Percentiles rank a stretch among this genome's conserved stretches.
These are phyloP conservation scores for Chrysolina oricalcia DNA, from an alignment of 2,888 invertebrate genomes.

Conservation along the genomic window DNA sequence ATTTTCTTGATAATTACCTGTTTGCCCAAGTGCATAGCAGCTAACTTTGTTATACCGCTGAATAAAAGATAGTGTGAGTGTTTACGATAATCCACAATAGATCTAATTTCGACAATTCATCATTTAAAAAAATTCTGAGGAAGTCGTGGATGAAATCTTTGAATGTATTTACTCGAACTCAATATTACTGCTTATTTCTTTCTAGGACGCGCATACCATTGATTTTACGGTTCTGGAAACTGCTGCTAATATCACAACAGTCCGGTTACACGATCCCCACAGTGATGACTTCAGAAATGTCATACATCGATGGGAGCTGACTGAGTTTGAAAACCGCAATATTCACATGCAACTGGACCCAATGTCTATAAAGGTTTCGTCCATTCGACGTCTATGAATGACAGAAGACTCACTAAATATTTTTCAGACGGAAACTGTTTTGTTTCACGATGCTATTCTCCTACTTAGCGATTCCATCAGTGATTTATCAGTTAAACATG, in stretches of 20 bases:
- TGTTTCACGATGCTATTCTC: conserved; percentile 81
- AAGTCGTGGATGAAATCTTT: too few relatives aligned
- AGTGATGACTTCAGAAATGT: conserved; percentile 71
- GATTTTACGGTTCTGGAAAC: conserved; percentile 76
- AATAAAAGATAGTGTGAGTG: too few relatives aligned
- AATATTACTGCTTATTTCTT: conserved; percentile 33
- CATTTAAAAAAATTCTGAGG: too few relatives aligned
- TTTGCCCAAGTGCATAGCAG: too few relatives aligned
- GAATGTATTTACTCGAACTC: background rate
- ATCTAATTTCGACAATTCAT: too few relatives aligned
- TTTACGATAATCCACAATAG: too few relatives aligned
- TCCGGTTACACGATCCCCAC: conserved; percentile 77
- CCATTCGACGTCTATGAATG: background rate
- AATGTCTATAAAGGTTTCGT: conserved; percentile 43
- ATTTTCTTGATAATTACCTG: too few relatives aligned
- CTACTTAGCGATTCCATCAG: conserved; percentile 76
- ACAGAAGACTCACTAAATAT: background rate
- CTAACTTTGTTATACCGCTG: too few relatives aligned
- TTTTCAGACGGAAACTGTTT: conserved; percentile 78
- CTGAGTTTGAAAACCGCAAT: conserved; percentile 50
- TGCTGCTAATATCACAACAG: conserved; percentile 81
- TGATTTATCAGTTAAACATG: conserved; percentile 56
- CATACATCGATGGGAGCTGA: conserved; percentile 53
- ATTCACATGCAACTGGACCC: conserved; percentile 40
- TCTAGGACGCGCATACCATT: conserved; percentile 78